These are phyloP conservation scores for Gyrodactylus bullatarudis DNA, from an alignment of 1,140 invertebrate genomes.

Conservation along the genomic window DNA sequence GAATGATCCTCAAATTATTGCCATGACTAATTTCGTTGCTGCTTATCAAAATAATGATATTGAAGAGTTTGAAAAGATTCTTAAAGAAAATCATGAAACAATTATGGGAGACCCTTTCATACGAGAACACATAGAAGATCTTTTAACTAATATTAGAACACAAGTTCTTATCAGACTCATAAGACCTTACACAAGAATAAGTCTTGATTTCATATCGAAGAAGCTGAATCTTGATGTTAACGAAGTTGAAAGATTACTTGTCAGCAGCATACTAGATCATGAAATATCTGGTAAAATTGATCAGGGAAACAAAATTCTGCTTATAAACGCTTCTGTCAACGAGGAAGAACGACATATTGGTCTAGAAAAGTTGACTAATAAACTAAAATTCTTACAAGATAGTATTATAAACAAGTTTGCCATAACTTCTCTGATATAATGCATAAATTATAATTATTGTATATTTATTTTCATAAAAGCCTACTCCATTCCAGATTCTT, in stretches of 20 bases:
- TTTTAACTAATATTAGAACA: constrained; percentile 79
- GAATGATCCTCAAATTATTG: constrained; percentile 91
- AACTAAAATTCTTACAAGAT: background rate
- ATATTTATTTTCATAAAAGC: background rate
- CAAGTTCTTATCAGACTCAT: constrained; percentile 82
- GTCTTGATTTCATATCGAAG: constrained; percentile 85
- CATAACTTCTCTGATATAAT: background rate
- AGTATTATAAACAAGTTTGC: background rate
- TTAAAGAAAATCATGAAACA: constrained; percentile 53
- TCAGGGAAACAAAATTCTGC: background rate
- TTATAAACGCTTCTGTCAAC: background rate
- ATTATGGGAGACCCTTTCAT: constrained; percentile 99
- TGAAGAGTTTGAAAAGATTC: constrained; percentile 79
- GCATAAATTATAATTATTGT: background rate
- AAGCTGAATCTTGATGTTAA: constrained; percentile 73
- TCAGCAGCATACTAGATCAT: constrained; percentile 90
- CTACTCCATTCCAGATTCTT: background rate
- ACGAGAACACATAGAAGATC: constrained; percentile 87
- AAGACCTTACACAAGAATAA: constrained; percentile 81
- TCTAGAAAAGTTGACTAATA: background rate
- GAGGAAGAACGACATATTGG: background rate
- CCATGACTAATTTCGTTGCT: constrained; percentile 88
- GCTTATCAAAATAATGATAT: constrained; percentile 98
- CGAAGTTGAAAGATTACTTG: constrained; percentile 77
- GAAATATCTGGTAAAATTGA: constrained; percentile 23